These are phyloP conservation scores for Xiphias gladius DNA, from an alignment of 2,113 vertebrate species.

Conservation along the genomic window DNA sequence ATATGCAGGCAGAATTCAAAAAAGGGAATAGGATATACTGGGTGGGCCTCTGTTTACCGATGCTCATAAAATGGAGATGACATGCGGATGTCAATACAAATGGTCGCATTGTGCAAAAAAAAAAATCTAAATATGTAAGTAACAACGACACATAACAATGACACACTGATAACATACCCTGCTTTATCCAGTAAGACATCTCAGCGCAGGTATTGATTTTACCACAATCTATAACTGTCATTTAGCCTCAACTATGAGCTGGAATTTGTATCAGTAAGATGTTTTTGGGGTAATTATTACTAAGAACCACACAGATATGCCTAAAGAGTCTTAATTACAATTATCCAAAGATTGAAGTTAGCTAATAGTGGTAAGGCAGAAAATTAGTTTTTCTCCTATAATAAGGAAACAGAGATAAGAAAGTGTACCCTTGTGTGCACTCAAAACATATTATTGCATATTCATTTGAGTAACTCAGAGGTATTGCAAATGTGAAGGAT, in stretches of 20 bases:
- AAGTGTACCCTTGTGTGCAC: slow-evolving; percentile 17
- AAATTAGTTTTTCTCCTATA: slow-evolving; percentile 34
- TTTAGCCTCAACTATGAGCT: slow-evolving; percentile 63
- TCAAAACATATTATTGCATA: slow-evolving; percentile 22
- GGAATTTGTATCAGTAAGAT: slow-evolving; percentile 22
- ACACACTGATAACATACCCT: slow-evolving; percentile 42
- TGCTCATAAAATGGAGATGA: slow-evolving; percentile 52
- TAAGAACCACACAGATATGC: slow-evolving; percentile 22
- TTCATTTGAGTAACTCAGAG: slow-evolving; percentile 25
- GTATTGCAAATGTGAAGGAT: slow-evolving; percentile 9
- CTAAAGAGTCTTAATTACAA: slow-evolving; percentile 24
- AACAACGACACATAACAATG: no score
- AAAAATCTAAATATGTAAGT: slow-evolving; percentile 54
- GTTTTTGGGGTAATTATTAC: slow-evolving; percentile 38
- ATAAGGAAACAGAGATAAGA: slow-evolving; percentile 34
- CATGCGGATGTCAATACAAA: slow-evolving; percentile 53
- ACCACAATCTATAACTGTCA: slow-evolving; percentile 69
- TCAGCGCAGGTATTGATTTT: slow-evolving; percentile 21
- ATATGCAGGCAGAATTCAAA: slow-evolving; percentile 6
- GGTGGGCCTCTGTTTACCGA: slow-evolving; percentile 35
- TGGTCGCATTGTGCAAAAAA: slow-evolving; percentile 19
- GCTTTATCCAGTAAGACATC: slow-evolving; percentile 41
- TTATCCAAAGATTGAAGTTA: slow-evolving; percentile 36
- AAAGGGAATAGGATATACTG: slow-evolving; percentile 6
- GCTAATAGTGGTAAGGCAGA: slow-evolving; percentile 19